Evolutionary conservation across 2,888 invertebrate species (phyloP), one percentile per base, ranked within the genome.

Genomic region (Campaea margaritaria): DNA sequence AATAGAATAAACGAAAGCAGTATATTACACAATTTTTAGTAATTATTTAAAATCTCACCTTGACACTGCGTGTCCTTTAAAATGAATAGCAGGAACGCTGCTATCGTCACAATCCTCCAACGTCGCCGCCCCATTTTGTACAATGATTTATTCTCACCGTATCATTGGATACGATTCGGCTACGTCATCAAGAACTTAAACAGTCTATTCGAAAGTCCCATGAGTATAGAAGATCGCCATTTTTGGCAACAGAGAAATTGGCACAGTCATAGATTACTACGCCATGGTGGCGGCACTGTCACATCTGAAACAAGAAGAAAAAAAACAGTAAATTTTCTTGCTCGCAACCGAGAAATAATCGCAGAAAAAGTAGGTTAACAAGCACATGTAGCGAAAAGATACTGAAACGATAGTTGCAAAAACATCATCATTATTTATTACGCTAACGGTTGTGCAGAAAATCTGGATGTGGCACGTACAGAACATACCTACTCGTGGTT

Each of bases 81-180:
- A 64, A 87, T 76, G 64, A 87, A 83, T 70, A 92, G 79, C 76
- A 91, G 82, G 76, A 88, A 85, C 72, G 90, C 88, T 64, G 89
- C 85, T 72, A 91, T 83, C 51, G 87, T 86, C 66, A 89, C 81
- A 72, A 87, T 78, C 77, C 89, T 86, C 91, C 92, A 91, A 66
- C 92, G 91, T 76, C 89, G 85, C 69, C 91, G 84, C 69, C 86
- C 89, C 91, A 92, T 92, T 77, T 78, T 89, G 65, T 74, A 56
- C 59, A 55, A 50, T 63, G 70, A 60, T 48, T 58, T 55, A 78
- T 73, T 86, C 82, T 91, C 89, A 91, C 86, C 89, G 83, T 85
- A 78, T 81, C 91, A 91, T 91, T 79, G 62, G 84, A 87, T 77
- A 77, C 72, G 67, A 71, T 65, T 65, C 57, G 47, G 60, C 55